Percentiles rank a stretch among this genome's conserved stretches.
These are phyloP conservation scores for Forbesichthys papilliferus DNA, from an alignment of 2,113 vertebrate species.

Conservation along the genomic window DNA sequence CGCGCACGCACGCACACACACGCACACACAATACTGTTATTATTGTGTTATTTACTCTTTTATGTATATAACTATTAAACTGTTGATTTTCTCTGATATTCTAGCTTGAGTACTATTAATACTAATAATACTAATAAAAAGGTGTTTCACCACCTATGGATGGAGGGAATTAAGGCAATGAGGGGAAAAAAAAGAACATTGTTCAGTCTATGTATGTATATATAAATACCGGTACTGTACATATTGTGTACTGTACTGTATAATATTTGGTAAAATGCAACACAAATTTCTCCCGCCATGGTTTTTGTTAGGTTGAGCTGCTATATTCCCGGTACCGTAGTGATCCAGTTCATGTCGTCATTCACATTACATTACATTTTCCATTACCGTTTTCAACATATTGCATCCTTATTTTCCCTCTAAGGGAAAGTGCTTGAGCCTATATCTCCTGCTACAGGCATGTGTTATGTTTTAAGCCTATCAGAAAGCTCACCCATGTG, in stretches of 20 bases:
- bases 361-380: not conserved
- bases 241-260: too few species aligned
- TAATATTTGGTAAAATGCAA: not conserved
- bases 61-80: not conserved
- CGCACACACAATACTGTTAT: not conserved
- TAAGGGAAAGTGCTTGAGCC: slow-evolving; percentile 49
- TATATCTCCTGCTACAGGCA: slow-evolving; percentile 54
- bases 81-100: too few species aligned
- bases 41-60: too few species aligned
- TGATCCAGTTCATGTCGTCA: not conserved
- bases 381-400: not conserved
- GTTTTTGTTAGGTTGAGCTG: not conserved
- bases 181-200: too few species aligned
- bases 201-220: too few species aligned
- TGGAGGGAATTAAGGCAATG: too few species aligned
- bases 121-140: too few species aligned
- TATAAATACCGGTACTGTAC: too few species aligned
- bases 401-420: not conserved
- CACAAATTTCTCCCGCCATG: not conserved
- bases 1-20: not conserved
- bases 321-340: not conserved
- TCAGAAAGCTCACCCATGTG: slow-evolving; percentile 62
- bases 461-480: slow-evolving; percentile 57
- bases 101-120: too few species aligned
- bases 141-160: too few species aligned